These are phyloP conservation scores for Bujurquina vittata DNA, from an alignment of 2,113 vertebrate genomes.

Conservation along the genomic window DNA sequence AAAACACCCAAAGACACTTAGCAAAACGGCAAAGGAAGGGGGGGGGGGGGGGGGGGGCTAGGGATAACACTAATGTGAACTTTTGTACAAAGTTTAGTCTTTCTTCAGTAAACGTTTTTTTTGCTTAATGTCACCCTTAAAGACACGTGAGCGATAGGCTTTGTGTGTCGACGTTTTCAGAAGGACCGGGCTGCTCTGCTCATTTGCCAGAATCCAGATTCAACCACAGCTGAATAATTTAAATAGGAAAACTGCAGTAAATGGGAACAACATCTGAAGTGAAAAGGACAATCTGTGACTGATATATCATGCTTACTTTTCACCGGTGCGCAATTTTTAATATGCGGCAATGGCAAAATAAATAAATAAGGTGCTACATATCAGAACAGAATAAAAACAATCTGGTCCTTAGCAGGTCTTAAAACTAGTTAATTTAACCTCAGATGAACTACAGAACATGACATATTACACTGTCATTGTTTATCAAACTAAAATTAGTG, in stretches of 20 bases:
- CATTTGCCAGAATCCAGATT: background rate
- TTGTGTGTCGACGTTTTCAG: background rate
- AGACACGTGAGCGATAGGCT: background rate
- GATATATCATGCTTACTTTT: background rate
- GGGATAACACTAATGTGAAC: background rate
- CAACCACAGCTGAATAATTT: constrained; percentile 10
- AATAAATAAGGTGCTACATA: background rate
- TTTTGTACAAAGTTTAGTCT: background rate
- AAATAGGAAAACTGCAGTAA: background rate
- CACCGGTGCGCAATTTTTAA: background rate
- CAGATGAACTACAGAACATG: background rate
- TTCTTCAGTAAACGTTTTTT: background rate
- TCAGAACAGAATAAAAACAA: background rate
- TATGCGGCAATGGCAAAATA: background rate
- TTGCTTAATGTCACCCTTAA: background rate
- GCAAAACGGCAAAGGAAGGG: background rate
- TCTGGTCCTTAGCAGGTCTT: background rate
- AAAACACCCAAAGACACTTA: background rate
- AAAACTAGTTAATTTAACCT: background rate
- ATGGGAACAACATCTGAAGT: background rate
- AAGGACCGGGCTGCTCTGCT: background rate
- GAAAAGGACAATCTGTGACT: background rate
- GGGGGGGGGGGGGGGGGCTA: background rate
- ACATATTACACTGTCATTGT: background rate
- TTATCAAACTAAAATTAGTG: background rate